Base-by-base conservation (phyloP, 2,113 vertebrate genomes). In the Balaeniceps rex region DNA sequence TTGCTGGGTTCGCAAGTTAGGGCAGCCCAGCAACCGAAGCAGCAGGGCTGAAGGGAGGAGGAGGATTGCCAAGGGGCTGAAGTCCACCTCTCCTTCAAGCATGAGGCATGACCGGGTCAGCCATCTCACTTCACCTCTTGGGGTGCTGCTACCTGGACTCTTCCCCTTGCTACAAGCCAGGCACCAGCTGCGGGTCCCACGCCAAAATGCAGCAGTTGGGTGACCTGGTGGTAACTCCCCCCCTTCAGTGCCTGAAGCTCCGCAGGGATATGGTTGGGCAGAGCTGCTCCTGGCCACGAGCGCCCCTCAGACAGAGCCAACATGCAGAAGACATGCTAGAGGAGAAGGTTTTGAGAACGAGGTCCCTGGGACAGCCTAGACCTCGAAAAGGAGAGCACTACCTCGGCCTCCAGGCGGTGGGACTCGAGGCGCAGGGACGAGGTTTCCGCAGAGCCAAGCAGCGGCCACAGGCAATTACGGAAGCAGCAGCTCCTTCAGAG, bases 121-220 rank as follows among this genome's bases (percentile, higher is more conserved):
- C 2, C 4, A 19, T 16, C n/a, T 77, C 46, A 13, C 19, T 36
- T 61, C 42, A 74, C 8, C 64, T 68, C 76, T 17, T 31, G 11
- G 12, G 10, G 14, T 64, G 55, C 33, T 60, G 57, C 29, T n/a
- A 55, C 54, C 49, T 23, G 14, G 18, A 69, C 61, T 40, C 23
- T 42, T 76, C 26, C 25, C 57, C n/a, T 44, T 2, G 3, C 65
- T 66, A 51, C 23, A 40, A 79, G 29, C 63, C 6, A 3, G 33
- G 40, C 4, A 3, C 44, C 57, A 76, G 61, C 64, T 77, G 58
- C 1, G 0, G 18, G 23, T 12, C 31, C 14, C 19, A 46, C 0
- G 0, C 31, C 3, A 0, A 74, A 77, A 74, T 61, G 57, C 54
- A 87, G 31, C 34, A 54, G 47, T 4, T 61, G 51, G 49, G 42